A percentile compares a stretch with the other conserved stretches of the same genome.
These are phyloP conservation scores for Neomorphus geoffroyi DNA, from an alignment of 2,797 vertebrate species.

Conservation along the genomic window DNA sequence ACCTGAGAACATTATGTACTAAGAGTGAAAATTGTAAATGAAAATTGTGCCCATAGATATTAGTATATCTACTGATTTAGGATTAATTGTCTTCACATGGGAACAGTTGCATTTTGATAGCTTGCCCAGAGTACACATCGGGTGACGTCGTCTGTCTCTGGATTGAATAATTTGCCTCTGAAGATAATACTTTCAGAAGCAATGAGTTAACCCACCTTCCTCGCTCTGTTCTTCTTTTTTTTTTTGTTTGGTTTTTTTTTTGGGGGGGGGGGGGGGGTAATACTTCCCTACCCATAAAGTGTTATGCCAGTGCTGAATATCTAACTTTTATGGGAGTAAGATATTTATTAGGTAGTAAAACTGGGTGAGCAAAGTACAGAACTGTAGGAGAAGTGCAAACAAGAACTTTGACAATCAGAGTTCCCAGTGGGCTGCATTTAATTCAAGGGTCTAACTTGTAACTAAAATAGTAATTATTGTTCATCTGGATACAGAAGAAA, in stretches of 20 bases:
- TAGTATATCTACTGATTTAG: background rate
- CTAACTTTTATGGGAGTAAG: conserved; percentile 16
- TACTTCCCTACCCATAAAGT: background rate
- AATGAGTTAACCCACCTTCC: background rate
- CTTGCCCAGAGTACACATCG: conserved; percentile 1
- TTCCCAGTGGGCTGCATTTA: background rate
- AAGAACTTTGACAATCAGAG: background rate
- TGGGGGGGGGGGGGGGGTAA: background rate
- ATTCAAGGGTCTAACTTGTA: background rate
- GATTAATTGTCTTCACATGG: conserved; percentile 9
- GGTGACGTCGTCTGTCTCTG: background rate
- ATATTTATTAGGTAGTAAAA: conserved; percentile 37
- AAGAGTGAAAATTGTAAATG: background rate
- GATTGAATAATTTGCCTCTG: conserved; percentile 17
- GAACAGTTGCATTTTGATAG: conserved; percentile 35
- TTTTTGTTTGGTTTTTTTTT: background rate
- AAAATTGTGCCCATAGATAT: background rate
- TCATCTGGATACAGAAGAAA: background rate
- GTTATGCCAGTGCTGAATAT: background rate
- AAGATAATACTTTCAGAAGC: conserved; percentile 21
- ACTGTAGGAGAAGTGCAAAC: conserved; percentile 6
- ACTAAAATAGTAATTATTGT: background rate
- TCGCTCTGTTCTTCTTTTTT: background rate
- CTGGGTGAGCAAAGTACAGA: background rate
- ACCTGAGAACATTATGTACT: background rate